Conservation (phyloP, 2,797 vertebrate genomes). For the Sebastes taczanowskii region DNA sequence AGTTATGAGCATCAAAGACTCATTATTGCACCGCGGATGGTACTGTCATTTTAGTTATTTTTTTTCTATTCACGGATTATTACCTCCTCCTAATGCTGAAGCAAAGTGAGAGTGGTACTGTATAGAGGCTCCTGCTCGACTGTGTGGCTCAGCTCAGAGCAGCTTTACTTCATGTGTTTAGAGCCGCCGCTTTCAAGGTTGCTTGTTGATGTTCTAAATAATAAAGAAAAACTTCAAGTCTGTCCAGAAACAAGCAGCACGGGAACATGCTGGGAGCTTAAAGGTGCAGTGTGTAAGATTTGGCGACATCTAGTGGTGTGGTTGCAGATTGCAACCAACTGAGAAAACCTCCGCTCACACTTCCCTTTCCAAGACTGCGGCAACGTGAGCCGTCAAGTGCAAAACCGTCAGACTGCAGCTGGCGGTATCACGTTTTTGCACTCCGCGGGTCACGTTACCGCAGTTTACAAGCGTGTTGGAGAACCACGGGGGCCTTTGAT, state of each 20-base stretch:
- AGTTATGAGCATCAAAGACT: background rate
- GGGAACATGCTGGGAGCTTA: background rate
- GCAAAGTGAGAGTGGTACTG: background rate
- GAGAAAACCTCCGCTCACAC: no score
- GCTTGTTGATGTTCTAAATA: background rate
- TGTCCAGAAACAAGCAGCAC: background rate
- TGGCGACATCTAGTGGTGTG: no score
- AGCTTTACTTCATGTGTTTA: background rate
- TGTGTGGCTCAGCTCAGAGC: background rate
- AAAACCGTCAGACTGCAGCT: no score
- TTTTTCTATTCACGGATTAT: background rate
- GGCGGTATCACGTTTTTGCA: accelerated
- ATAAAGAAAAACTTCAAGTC: background rate
- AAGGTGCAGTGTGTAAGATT: no score
- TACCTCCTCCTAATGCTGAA: background rate
- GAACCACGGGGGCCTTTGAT: no score
- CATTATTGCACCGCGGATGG: background rate
- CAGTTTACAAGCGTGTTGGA: no score
- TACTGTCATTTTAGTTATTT: background rate
- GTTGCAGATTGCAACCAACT: no score
- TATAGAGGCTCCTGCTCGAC: background rate
- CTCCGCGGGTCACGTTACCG: accelerated
- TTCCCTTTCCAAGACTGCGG: no score
- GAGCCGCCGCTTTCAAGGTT: background rate
- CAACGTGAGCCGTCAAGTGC: no score